Conservation (phyloP, 2,888 invertebrate species). For the Catocala sponsa region DNA sequence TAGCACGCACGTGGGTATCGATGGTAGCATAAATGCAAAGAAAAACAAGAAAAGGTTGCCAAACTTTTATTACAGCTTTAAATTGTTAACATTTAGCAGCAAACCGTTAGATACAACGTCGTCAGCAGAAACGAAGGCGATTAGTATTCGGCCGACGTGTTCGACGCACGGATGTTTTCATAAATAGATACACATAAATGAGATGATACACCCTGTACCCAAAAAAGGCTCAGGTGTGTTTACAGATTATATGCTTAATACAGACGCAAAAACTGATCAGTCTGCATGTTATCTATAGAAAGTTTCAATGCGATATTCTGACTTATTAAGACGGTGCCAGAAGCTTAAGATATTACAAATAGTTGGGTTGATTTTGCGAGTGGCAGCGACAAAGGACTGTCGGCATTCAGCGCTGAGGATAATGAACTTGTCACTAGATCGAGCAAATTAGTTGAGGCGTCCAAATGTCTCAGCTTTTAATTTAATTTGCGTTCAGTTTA, state of each 20-base stretch:
- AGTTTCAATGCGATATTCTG: conserved; percentile 2
- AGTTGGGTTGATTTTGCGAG: conserved; percentile 30
- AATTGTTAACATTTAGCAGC: conserved; percentile 15
- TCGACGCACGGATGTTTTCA: conserved; percentile 23
- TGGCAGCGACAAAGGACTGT: conserved; percentile 50
- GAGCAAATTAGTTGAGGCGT: conserved; percentile 51
- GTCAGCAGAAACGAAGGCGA: conserved; percentile 23
- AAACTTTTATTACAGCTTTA: conserved; percentile 21
- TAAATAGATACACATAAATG: conserved; percentile 25
- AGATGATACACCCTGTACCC: conserved; percentile 2
- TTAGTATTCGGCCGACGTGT: conserved; percentile 33
- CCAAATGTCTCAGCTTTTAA: conserved; percentile 54
- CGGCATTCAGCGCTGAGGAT: conserved; percentile 44
- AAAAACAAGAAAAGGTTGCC: conserved; percentile 9
- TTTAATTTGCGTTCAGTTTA: conserved; percentile 55
- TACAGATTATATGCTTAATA: conserved; percentile 5
- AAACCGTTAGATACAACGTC: conserved; percentile 16
- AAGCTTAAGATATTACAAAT: conserved; percentile 23
- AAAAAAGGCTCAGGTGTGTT: conserved; percentile 21
- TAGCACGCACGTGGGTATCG: too few relatives aligned
- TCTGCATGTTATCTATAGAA: not conserved
- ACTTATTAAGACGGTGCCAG: conserved; percentile 6
- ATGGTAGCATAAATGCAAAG: too few relatives aligned
- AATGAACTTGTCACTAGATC: conserved; percentile 59
- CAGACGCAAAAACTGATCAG: conserved; percentile 3